phyloP scores from a whole-genome alignment of 2,797 vertebrate genomes.

The Arrhamphus sclerolepis region DNA sequence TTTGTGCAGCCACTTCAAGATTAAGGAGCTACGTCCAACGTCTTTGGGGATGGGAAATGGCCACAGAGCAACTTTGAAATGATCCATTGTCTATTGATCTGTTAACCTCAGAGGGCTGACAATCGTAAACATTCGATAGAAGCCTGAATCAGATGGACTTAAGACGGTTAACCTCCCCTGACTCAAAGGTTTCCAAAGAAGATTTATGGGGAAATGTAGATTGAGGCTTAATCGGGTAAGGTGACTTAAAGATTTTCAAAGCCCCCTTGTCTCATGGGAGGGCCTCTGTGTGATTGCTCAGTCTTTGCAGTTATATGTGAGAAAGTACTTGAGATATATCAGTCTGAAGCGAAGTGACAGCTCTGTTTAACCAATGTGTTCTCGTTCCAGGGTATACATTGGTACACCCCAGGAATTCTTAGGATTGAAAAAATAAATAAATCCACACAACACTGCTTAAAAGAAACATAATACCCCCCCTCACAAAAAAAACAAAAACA shows the following conservation, averaged over 20 bases:
- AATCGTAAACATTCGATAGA: conserved; percentile 22
- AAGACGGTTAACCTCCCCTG: conserved; percentile 30
- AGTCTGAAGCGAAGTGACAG: not conserved
- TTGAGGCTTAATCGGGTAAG: conserved; percentile 12
- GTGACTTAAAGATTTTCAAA: conserved; percentile 13
- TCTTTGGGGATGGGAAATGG: conserved; percentile 33
- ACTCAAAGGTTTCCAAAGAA: conserved; percentile 24
- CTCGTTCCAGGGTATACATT: not conserved
- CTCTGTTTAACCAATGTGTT: not conserved
- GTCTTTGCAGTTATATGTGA: conserved; percentile 1
- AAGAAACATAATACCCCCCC: too few species aligned
- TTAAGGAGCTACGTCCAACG: conserved; percentile 28
- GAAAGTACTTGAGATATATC: not conserved
- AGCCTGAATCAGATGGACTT: conserved; percentile 36
- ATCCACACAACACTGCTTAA: too few species aligned
- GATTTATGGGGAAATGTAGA: conserved; percentile 48
- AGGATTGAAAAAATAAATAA: too few species aligned
- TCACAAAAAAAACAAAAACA: too few species aligned
- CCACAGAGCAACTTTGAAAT: conserved; percentile 36
- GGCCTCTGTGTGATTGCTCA: not conserved
- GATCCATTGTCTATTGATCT: conserved; percentile 45
- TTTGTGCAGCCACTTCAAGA: conserved; percentile 29
- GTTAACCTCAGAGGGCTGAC: conserved; percentile 41
- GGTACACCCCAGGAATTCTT: too few species aligned
- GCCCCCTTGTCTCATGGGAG: conserved; percentile 9